Base-by-base conservation (phyloP, 2,113 vertebrate species). In the Dipodomys spectabilis region DNA sequence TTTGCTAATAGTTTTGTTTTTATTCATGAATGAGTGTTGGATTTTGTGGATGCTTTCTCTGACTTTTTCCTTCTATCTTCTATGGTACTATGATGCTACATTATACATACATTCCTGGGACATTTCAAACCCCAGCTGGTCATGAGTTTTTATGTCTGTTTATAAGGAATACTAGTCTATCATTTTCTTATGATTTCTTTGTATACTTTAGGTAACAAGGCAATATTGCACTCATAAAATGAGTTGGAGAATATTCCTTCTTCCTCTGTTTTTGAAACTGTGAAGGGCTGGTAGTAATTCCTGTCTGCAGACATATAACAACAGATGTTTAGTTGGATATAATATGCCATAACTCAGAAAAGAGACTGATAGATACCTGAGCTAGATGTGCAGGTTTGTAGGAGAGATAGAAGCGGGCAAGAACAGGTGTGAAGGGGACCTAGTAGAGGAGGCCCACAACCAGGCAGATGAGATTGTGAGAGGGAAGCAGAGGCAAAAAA, bases 201-300 rank as follows among this genome's bases (percentile, higher is more conserved):
- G 62, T 57, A 30, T 75, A 49, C 12, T 77, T 89, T 68, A 53
- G 35, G n/a, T 44, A 62, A 64, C 10, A 35, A 57, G 30, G 22
- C 39, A 62, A 3, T 53, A 44, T 25, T 20, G 35, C 9, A 57
- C 4, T 84, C 39, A 32, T 5, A 71, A 65, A n/a, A 73, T 18
- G 39, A 69, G 15, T n/a, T 90, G 15, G 68, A 10, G 88, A 45
- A 75, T 82, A 8, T 23, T n/a, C 23, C n/a, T 39, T 18, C 39
- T 6, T 82, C 28, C 35, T 30, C 45, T 39, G 5, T 67, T 60
- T 82, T 93, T 82, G 44, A 28, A 27, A 68, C 22, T 82, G n/a
- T 85, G 39, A 94, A 93, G 39, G 28, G 78, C 10, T 82, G 85
- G 25, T 79, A 2, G 82, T 86, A 82, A 68, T 84, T 69, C 64